Conservation (phyloP, 2,797 vertebrate species). For the Ptychadena robeensis region DNA sequence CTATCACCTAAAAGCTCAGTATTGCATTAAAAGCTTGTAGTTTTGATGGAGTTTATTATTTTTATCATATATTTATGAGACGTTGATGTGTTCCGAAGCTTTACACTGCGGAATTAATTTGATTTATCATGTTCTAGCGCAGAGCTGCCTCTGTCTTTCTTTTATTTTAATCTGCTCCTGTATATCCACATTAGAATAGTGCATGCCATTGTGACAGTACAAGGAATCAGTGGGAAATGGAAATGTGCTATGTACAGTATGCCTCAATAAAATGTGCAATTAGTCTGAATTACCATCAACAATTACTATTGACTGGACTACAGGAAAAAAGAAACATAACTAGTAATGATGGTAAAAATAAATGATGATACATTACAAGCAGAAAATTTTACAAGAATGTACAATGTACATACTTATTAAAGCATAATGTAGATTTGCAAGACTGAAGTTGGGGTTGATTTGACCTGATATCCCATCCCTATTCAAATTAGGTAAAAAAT, state of each 20-base stretch:
- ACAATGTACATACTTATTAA: too few relatives aligned
- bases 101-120: slow-evolving; percentile 26
- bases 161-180: slow-evolving; percentile 14
- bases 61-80: slow-evolving; percentile 47
- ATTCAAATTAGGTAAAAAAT: too few relatives aligned
- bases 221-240: not conserved
- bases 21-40: slow-evolving; percentile 33
- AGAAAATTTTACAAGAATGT: too few relatives aligned
- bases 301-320: too few relatives aligned
- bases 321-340: too few relatives aligned
- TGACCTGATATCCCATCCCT: too few relatives aligned
- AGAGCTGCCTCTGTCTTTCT: slow-evolving; percentile 25
- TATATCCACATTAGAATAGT: not conserved
- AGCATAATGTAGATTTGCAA: too few relatives aligned
- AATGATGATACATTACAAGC: too few relatives aligned
- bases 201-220: not conserved
- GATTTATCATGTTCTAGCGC: slow-evolving; percentile 16
- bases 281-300: not conserved
- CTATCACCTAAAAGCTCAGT: slow-evolving; percentile 42
- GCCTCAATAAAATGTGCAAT: not conserved
- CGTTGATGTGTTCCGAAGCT: slow-evolving; percentile 30
- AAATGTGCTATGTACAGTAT: not conserved
- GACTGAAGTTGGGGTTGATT: too few relatives aligned
- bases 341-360: too few relatives aligned
- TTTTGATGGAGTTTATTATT: slow-evolving; percentile 41